Evolutionary conservation across 1,140 invertebrate genomes (phyloP), one percentile per base, ranked within the genome.

Genomic region (Trichogramma pretiosum): DNA sequence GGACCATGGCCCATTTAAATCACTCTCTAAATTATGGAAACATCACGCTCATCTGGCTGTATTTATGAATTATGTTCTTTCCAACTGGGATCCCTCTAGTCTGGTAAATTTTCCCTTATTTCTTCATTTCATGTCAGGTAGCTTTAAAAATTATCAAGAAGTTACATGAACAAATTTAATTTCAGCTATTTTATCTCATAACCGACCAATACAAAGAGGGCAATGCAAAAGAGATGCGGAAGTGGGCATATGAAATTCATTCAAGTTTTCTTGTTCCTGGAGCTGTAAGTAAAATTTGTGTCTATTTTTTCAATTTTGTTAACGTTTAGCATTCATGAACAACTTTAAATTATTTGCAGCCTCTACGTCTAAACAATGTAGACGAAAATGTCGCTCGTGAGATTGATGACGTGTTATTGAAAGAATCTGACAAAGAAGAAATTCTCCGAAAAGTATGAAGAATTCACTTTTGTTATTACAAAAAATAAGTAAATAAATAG

Each of bases 161-260:
- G 8, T 11, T 40, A 45, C 33, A 23, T 16, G 33, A 7, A 42
- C 16, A 47, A 50, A 39, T 51, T 60, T 57, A 59, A 50, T 78
- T 77, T n/a, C 65, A 87, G 82, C 76, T 93, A 48, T 94, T 94
- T 68, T 90, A 91, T 70, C 75, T 93, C 50, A 81, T 93, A 63
- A 89, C 88, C 16, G 85, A 89, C 63, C 69, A 85, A 24, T 92
- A 88, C 65, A 86, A 87, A 62, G 82, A 87, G 63, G 87, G 85
- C 23, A 87, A 82, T 59, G 78, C 79, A 26, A 93, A 93, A 70
- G 89, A 93, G 62, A 82, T 97, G 80, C 81, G 87, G 45, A 90
- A 93, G 67, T 98, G 93, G 93, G 93, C 93, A 22, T 97, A 96
- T 73, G 93, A 98, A 76, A 93, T 98, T 60, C 90, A 95, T 72